Evolutionary conservation across 2,797 vertebrate species (phyloP).

Genomic region (Peromyscus nudipes): DNA sequence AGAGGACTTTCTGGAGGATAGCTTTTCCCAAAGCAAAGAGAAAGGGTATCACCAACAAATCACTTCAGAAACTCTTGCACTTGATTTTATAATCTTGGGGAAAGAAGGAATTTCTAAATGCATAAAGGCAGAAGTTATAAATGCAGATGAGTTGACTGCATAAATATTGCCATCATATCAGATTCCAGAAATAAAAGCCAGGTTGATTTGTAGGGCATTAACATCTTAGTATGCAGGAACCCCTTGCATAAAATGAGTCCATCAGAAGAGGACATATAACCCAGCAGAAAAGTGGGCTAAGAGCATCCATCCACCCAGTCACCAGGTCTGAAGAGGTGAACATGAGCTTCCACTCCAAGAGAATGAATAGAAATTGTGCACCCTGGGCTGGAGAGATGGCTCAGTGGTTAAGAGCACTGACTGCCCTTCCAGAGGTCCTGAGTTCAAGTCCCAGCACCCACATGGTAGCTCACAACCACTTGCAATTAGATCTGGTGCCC

Average conservation of each 20-base stretch:
- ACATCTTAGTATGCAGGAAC: neutral
- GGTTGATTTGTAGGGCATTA: neutral
- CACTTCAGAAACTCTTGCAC: conserved; percentile 26
- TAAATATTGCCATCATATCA: conserved; percentile 20
- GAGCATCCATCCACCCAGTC: neutral
- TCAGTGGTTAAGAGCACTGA: too few species aligned
- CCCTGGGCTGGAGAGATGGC: too few species aligned
- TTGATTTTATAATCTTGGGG: conserved; percentile 42
- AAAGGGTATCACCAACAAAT: conserved; percentile 46
- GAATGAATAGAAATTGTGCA: neutral
- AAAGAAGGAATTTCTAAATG: conserved; percentile 62
- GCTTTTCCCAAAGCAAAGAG: conserved; percentile 59
- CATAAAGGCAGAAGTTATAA: conserved; percentile 60
- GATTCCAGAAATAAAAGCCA: conserved; percentile 40
- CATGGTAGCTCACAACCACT: too few species aligned
- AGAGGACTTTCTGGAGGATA: conserved; percentile 56
- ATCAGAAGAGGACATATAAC: conserved; percentile 13
- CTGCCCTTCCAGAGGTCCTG: too few species aligned
- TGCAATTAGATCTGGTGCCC: too few species aligned
- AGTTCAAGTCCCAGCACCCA: too few species aligned
- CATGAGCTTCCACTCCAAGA: neutral
- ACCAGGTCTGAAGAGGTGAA: neutral
- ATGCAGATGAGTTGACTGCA: conserved; percentile 36
- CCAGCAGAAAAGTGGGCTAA: conserved; percentile 39
- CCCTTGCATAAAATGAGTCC: neutral